Percentiles rank a stretch among this genome's conserved stretches.
Evolutionary conservation across 2,888 invertebrate genomes (phyloP).

Genomic region (Drepanosiphum platanoidis): DNA sequence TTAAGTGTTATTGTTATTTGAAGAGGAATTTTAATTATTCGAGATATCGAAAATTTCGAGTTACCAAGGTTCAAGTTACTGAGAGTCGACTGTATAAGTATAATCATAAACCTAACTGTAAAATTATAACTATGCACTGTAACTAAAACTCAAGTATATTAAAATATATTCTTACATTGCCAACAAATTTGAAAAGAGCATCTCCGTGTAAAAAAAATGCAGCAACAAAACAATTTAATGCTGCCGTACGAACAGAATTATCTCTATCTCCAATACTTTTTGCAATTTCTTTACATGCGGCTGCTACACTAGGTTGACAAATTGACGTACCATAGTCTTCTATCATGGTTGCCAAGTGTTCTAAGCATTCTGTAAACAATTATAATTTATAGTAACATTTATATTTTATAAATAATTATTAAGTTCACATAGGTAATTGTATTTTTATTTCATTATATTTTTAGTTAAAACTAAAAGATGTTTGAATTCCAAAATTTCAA

Average conservation of each 20-base stretch:
- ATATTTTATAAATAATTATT: too few relatives aligned
- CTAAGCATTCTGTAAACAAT: slow-evolving; percentile 80
- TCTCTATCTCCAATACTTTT: slow-evolving; percentile 96
- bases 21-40: too few relatives aligned
- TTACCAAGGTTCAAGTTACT: too few relatives aligned
- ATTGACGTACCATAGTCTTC: slow-evolving; percentile 86
- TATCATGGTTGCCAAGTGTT: slow-evolving; percentile 87
- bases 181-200: slow-evolving; percentile 88
- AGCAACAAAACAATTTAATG: slow-evolving; percentile 91
- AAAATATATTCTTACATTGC: slow-evolving; percentile 73
- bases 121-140: not conserved
- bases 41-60: too few relatives aligned
- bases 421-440: not conserved
- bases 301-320: slow-evolving; percentile 82
- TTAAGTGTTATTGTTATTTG: too few relatives aligned
- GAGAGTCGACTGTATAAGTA: too few relatives aligned
- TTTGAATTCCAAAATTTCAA: not conserved
- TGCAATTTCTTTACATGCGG: slow-evolving; percentile 88
- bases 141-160: not conserved
- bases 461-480: not conserved
- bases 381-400: not conserved
- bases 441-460: not conserved
- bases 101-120: not conserved
- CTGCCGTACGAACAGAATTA: slow-evolving; percentile 94
- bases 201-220: slow-evolving; percentile 93